Base-by-base conservation (phyloP, 1,140 invertebrate genomes). In the Prorops nasuta region DNA sequence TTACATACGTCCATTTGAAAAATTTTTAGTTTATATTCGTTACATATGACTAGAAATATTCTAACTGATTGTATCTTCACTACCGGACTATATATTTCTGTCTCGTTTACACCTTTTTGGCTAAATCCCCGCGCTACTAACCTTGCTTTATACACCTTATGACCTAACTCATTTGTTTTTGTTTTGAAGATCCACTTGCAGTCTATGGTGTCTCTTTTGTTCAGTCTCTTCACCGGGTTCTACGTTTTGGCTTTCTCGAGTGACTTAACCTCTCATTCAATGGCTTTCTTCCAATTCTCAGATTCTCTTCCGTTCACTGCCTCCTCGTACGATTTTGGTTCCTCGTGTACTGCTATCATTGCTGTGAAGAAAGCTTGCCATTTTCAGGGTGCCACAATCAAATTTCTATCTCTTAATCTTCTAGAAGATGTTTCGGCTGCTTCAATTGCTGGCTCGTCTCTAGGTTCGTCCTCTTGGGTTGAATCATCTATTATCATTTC, bases 1-100 rank as follows among this genome's bases (percentile, higher is more conserved):
- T 71, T 76, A 15, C 51, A 54, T 17, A 76, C 64, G 63, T 74
- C 69, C 21, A 72, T 43, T 51, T 71, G 64, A 15, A 20, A 49
- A 15, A 64, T 62, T 9, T 57, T 2, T 20, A 59, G 36, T 15
- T 56, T 44, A 17, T 51, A 17, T 8, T 43, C 37, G 44, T 50
- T n/a, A 60, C 40, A 17, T 0, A 43, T 2, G 9, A 39, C 40
- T 20, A 47, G 6, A 1, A 70, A 3, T 14, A 54, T 35, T 42
- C 68, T 39, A 20, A 73, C 48, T 3, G 63, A 51, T 14, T 34
- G 43, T 10, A 44, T 49, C 18, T 47, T 46, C n/a, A 55, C 59
- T n/a, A 71, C 65, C 12, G 71, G 64, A 7, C 60, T 40, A 53
- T 61, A 71, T 3, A 56, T 66, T 45, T 71, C 56, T 35, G 35